Evolutionary conservation across 2,113 vertebrate species (phyloP).

Genomic region (Sprattus sprattus): DNA sequence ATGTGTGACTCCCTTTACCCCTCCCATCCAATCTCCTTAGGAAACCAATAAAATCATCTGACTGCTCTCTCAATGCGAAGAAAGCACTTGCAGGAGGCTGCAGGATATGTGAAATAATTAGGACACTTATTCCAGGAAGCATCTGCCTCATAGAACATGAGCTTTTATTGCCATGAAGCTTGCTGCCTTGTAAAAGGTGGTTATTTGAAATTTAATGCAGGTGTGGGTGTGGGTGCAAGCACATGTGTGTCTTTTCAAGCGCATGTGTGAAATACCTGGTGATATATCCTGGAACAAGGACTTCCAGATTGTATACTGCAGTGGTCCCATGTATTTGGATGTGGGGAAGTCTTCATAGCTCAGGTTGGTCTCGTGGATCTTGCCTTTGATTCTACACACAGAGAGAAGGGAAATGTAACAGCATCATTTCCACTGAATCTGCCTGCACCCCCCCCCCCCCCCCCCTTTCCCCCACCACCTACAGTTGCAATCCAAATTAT

Average conservation of each 20-base stretch:
- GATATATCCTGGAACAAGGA: slow-evolving; percentile 95
- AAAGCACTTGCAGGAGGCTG: background rate
- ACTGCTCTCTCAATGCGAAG: background rate
- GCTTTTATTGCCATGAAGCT: background rate
- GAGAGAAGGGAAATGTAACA: slow-evolving; percentile 4
- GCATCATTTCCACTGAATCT: background rate
- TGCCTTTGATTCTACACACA: slow-evolving; percentile 88
- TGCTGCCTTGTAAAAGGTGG: background rate
- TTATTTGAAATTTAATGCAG: background rate
- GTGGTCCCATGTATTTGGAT: slow-evolving; percentile 94
- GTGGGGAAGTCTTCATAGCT: slow-evolving; percentile 97
- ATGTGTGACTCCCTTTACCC: background rate
- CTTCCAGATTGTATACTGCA: slow-evolving; percentile 98
- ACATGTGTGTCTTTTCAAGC: background rate
- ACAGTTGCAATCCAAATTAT: too few relatives aligned
- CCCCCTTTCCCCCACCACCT: background rate
- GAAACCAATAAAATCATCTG: background rate
- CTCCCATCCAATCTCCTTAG: background rate
- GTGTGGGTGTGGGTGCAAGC: background rate
- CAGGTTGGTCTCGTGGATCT: slow-evolving; percentile 94
- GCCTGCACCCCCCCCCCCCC: background rate
- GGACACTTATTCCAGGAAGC: background rate
- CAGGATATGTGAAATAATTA: background rate
- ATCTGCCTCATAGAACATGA: slow-evolving; percentile 1
- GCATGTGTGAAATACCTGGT: slow-evolving; percentile 75